These are phyloP conservation scores for Aplidium turbinatum DNA, from an alignment of 23 tunicate genomes.

Conservation along the genomic window DNA sequence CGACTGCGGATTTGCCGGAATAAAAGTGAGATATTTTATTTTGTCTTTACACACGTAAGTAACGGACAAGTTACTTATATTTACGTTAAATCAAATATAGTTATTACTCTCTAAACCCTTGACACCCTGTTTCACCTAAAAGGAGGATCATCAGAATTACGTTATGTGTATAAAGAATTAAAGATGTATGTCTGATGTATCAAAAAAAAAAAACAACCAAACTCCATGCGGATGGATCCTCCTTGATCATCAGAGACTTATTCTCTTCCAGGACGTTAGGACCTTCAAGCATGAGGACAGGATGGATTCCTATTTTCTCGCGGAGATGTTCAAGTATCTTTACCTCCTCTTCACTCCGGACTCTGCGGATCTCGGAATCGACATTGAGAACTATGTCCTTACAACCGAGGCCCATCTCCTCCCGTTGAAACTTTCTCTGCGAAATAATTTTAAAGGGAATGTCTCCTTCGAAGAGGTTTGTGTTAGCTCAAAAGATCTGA, in stretches of 20 bases:
- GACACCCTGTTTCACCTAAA: too few relatives aligned
- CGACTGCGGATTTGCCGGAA: conserved; percentile 94
- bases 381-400: conserved; percentile 78
- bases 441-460: conserved; percentile 19
- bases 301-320: conserved; percentile 97
- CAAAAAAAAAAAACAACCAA: too few relatives aligned
- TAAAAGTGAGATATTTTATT: conserved; percentile 51
- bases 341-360: conserved; percentile 83
- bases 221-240: too few relatives aligned
- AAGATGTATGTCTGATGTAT: too few relatives aligned
- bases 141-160: too few relatives aligned
- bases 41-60: not conserved
- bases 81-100: not conserved
- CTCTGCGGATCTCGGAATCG: conserved; percentile 38
- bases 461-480: conserved; percentile 26
- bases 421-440: conserved; percentile 65
- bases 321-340: conserved; percentile 99
- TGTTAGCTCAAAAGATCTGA: too few relatives aligned
- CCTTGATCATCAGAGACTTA: too few relatives aligned
- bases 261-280: conserved; percentile 90
- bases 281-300: conserved; percentile 94
- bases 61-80: not conserved
- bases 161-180: too few relatives aligned
- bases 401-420: conserved; percentile 98
- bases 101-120: too few relatives aligned